Conservation (phyloP, 1,140 invertebrate species). For the Rhizoglyphus robini region DNA sequence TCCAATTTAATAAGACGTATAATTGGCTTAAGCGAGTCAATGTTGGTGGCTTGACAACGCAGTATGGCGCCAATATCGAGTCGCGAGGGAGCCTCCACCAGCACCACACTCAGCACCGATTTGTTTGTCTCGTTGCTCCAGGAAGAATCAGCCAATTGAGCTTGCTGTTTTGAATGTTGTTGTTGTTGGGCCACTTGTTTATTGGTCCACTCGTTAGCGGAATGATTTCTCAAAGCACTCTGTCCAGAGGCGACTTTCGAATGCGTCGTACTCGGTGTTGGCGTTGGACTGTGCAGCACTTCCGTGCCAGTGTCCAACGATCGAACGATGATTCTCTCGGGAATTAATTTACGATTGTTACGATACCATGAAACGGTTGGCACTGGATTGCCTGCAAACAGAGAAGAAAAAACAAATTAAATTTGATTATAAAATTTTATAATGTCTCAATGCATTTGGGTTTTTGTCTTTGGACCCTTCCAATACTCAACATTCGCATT, state of each 20-base stretch:
- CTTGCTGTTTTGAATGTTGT: too few relatives aligned
- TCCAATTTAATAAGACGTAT: conserved; percentile 64
- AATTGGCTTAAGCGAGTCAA: conserved; percentile 33
- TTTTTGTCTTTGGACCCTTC: too few relatives aligned
- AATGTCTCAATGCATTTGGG: too few relatives aligned
- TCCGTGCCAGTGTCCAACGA: not conserved
- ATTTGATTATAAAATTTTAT: too few relatives aligned
- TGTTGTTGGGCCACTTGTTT: too few relatives aligned
- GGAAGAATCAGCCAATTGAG: too few relatives aligned
- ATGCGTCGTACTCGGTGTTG: too few relatives aligned
- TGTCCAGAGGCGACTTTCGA: too few relatives aligned
- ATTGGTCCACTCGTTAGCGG: too few relatives aligned
- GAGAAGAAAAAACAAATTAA: not conserved
- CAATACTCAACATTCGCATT: too few relatives aligned
- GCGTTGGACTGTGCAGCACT: too few relatives aligned
- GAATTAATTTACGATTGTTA: conserved; percentile 7
- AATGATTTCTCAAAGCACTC: too few relatives aligned
- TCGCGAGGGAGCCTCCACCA: conserved; percentile 47
- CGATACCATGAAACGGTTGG: conserved; percentile 15
- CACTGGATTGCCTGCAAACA: conserved; percentile 7
- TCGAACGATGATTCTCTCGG: conserved; percentile 3
- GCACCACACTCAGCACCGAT: conserved; percentile 42
- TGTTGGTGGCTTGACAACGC: conserved; percentile 57
- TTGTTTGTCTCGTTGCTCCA: not conserved
- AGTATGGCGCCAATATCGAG: conserved; percentile 50